Evolutionary conservation across 2,797 vertebrate genomes (phyloP), one percentile per base, ranked within the genome.

Genomic region (Ataeniobius toweri): DNA sequence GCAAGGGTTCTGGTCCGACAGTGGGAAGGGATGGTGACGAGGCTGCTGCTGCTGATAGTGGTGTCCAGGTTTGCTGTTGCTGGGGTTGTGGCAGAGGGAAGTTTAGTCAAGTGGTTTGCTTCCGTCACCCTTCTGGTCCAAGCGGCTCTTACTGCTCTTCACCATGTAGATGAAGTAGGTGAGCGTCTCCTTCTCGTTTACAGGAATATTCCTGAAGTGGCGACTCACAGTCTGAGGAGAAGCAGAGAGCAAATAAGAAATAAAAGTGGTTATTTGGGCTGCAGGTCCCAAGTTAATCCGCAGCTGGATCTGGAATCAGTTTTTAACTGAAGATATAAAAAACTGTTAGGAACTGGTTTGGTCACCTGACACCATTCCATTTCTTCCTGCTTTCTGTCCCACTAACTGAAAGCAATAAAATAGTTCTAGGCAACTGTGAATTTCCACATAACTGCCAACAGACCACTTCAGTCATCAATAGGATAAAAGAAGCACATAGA

Each of bases 121-220:
- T 51, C 95, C 88, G 76, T 99, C 98, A 0, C 97, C 93, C 80
- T 98, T 99, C 96, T 99, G 98, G 93, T 99, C 98, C 93, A 99
- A 94, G 70, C 98, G 96, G 80, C 97, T 99, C 92, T 98, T 98
- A 94, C 97, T 99, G 93, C 96, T 98, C 94, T 99, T 99, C 91
- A 99, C 98, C 98, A 98, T 99, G 92, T 99, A 99, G 89, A 99
- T 99, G 88, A 99, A 99, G 93, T 98, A 99, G 2, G 97, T 97
- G 72, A 99, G 96, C 0, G 98, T 99, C 91, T 99, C 98, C 91
- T 99, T 99, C 92, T 99, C 98, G 80, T 99, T 99, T 89, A 99
- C 98, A 0, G 96, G 97, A 80, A 99, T 99, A 86, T 98, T 99
- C 92, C 98, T 96, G 95, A 99, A 99, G 93, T 99, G 98, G 80